Evolutionary conservation across 2,113 vertebrate genomes (phyloP).

Genomic region (Naja naja): DNA sequence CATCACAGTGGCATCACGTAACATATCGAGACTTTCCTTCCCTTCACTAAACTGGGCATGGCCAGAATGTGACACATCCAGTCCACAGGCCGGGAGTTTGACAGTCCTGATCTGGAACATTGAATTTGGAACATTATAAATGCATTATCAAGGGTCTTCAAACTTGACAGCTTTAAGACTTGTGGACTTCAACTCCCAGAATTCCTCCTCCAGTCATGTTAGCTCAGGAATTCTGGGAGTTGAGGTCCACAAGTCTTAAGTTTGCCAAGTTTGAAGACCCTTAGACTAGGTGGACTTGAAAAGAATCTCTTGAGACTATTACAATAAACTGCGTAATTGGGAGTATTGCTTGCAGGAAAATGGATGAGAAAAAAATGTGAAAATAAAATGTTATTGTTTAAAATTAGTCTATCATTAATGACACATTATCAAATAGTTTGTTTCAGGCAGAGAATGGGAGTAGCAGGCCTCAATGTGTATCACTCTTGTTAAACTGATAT

Average conservation of each 20-base stretch:
- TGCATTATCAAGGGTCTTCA: not conserved
- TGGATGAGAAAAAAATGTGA: not conserved
- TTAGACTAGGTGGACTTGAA: not conserved
- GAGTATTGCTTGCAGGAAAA: not conserved
- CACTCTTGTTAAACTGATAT: not conserved
- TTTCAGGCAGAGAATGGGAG: not conserved
- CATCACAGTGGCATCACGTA: too few species aligned
- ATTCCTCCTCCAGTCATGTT: too few species aligned
- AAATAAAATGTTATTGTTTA: not conserved
- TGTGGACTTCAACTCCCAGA: too few species aligned
- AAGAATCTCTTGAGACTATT: not conserved
- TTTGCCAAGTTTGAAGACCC: too few species aligned
- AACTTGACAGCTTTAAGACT: too few species aligned
- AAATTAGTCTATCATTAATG: rapidly evolving
- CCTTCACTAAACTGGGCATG: too few species aligned
- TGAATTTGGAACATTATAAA: not conserved
- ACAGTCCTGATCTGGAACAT: not conserved
- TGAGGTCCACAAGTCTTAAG: too few species aligned
- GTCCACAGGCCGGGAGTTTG: too few species aligned
- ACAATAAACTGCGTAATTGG: not conserved
- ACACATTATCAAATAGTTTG: not conserved
- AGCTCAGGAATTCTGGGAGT: too few species aligned
- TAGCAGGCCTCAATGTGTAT: rapidly evolving
- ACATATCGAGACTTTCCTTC: too few species aligned
- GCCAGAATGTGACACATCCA: too few species aligned